phyloP scores from a whole-genome alignment of 2,113 vertebrate species.

The Burhinus bistriatus region DNA sequence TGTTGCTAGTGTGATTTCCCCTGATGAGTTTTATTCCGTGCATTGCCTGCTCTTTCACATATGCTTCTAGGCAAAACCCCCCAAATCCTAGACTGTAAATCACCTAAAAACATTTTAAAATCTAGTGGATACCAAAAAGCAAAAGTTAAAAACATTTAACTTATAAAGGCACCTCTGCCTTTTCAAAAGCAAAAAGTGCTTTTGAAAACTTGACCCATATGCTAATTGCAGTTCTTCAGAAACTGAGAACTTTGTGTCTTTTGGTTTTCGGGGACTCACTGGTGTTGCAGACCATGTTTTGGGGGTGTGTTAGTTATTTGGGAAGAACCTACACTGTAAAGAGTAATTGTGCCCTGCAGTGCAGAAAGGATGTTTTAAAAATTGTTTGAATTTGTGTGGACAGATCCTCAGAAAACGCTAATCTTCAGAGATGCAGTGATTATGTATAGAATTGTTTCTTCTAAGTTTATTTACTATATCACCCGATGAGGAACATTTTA shows the following conservation, averaged over 20 bases:
- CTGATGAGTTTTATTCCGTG: background rate
- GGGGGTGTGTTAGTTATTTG: background rate
- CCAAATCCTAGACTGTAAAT: background rate
- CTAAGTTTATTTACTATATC: background rate
- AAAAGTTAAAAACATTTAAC: background rate
- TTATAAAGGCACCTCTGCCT: background rate
- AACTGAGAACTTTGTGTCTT: background rate
- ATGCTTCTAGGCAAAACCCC: background rate
- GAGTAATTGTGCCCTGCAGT: background rate
- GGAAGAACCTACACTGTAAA: background rate
- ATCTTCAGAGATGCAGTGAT: background rate
- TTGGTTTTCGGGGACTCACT: background rate
- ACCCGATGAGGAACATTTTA: background rate
- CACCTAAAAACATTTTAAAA: background rate
- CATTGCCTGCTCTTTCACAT: background rate
- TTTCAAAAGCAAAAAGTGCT: background rate
- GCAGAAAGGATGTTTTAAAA: background rate
- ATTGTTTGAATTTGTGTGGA: background rate
- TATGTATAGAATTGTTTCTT: background rate
- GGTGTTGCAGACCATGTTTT: background rate
- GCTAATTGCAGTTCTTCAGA: background rate
- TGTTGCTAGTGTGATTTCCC: background rate
- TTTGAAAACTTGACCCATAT: background rate
- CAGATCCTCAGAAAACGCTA: background rate
- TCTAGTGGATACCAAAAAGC: background rate